Conservation (phyloP, 2,113 vertebrate species). For the Dasyurus viverrinus region DNA sequence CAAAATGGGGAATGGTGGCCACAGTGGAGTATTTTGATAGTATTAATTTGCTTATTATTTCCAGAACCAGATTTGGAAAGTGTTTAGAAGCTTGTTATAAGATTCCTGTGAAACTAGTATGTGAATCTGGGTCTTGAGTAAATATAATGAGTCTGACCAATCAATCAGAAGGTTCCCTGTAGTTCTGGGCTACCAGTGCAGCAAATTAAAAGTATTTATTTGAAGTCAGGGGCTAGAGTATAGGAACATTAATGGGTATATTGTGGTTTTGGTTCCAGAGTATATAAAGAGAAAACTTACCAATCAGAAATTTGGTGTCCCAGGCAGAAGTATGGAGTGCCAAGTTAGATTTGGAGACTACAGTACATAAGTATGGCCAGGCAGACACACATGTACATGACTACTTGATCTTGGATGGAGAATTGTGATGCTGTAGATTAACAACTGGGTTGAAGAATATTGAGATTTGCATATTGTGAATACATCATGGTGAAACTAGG, state of each 20-base stretch:
- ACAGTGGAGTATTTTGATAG: not conserved
- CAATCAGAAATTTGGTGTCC: not conserved
- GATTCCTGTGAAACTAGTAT: not conserved
- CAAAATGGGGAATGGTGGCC: not conserved
- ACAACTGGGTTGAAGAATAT: not conserved
- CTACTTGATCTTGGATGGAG: not conserved
- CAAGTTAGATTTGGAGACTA: not conserved
- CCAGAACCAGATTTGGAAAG: not conserved
- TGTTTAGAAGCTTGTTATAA: not conserved
- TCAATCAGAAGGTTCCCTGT: not conserved
- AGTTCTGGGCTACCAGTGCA: not conserved
- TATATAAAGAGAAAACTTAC: not conserved
- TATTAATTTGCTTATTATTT: not conserved
- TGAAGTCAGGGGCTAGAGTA: not conserved
- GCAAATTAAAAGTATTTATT: not conserved
- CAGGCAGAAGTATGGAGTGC: not conserved
- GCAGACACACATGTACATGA: not conserved
- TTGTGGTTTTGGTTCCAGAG: not conserved
- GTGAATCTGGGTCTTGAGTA: not conserved
- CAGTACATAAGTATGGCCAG: not conserved
- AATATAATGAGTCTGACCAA: too few relatives aligned
- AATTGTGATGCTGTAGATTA: not conserved
- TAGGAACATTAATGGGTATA: not conserved
- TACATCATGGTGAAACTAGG: not conserved
- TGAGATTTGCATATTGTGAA: not conserved